Percentiles rank a stretch among this genome's conserved stretches.
These are phyloP conservation scores for Gryllus bimaculatus DNA, from an alignment of 1,140 invertebrate species.

Conservation along the genomic window DNA sequence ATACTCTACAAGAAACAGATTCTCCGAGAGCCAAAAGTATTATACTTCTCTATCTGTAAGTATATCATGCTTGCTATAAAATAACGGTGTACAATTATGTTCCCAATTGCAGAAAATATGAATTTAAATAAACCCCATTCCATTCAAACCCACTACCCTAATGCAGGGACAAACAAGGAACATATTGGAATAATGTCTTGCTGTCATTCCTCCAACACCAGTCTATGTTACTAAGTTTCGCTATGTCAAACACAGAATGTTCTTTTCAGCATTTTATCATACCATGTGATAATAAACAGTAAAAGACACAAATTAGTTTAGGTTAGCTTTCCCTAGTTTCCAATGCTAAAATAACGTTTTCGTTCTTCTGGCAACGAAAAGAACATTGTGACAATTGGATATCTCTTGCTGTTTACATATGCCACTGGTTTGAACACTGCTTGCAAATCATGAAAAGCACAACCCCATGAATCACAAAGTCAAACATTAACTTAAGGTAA, in stretches of 20 bases:
- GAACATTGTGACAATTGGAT: neutral
- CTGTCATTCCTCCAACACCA: neutral
- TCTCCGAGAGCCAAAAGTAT: neutral
- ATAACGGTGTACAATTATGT: neutral
- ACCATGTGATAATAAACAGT: too few species aligned
- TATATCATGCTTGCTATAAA: neutral
- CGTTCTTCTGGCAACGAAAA: neutral
- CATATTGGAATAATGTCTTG: neutral
- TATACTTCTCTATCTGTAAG: neutral
- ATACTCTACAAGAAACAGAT: too few species aligned
- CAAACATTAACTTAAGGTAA: neutral
- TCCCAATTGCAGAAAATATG: neutral
- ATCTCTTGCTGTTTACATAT: neutral
- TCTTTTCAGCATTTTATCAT: neutral
- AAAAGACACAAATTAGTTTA: neutral
- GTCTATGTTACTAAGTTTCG: neutral
- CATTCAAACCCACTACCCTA: constrained; percentile 1
- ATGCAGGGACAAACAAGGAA: neutral
- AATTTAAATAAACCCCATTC: neutral
- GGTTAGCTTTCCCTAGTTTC: neutral
- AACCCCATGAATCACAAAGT: neutral
- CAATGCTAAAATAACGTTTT: neutral
- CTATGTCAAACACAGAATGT: neutral
- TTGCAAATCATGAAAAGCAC: neutral
- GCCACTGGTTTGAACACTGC: neutral